A percentile compares a stretch with the other conserved stretches of the same genome.
Conservation (phyloP, 1,140 invertebrate genomes). For the Diuraphis noxia region DNA sequence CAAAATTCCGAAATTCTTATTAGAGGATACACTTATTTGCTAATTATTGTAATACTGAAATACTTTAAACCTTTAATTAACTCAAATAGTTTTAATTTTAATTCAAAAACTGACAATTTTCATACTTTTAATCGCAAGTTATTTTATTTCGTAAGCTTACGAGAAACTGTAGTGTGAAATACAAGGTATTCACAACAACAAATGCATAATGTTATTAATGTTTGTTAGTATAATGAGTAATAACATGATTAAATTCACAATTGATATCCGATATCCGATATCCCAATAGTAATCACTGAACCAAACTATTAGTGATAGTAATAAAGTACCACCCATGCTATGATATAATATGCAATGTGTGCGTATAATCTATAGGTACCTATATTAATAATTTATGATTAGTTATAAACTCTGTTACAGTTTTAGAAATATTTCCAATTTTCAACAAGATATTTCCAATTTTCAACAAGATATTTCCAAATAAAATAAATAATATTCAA, state of each 20-base stretch:
- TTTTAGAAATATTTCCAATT: neutral
- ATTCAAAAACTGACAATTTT: neutral
- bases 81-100: neutral
- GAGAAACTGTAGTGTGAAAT: neutral
- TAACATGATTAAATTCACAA: neutral
- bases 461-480: too few species aligned
- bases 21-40: too few species aligned
- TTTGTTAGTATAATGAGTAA: neutral
- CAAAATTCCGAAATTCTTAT: too few species aligned
- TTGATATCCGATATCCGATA: neutral
- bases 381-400: neutral
- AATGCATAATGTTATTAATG: neutral
- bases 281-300: neutral
- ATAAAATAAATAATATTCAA: conserved; percentile 2
- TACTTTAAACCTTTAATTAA: neutral
- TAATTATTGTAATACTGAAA: neutral
- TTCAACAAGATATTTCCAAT: neutral
- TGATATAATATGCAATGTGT: neutral
- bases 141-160: neutral
- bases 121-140: neutral
- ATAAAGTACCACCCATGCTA: neutral
- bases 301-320: too few species aligned
- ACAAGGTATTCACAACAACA: neutral
- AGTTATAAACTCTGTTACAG: neutral
- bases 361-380: neutral